Conservation (phyloP, 2,888 invertebrate genomes). For the Chaitophorus viminalis region DNA sequence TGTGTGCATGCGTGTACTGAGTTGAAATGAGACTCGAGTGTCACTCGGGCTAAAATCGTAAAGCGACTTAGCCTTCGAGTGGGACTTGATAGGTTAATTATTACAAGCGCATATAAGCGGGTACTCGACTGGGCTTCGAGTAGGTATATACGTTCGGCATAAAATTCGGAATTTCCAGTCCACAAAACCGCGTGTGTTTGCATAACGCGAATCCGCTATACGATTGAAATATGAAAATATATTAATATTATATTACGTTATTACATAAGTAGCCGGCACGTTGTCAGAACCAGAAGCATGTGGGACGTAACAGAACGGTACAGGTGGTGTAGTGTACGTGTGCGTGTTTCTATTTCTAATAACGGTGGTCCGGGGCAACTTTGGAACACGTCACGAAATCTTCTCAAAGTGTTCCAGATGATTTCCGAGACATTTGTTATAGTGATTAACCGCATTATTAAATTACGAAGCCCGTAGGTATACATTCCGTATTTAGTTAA, state of each 20-base stretch:
- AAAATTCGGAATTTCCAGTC: not conserved
- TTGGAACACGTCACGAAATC: not conserved
- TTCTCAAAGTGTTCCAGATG: not conserved
- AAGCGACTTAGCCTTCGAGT: conserved; percentile 11
- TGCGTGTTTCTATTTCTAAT: not conserved
- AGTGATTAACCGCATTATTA: no score
- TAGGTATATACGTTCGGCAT: not conserved
- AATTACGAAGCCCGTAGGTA: no score
- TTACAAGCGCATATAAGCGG: not conserved
- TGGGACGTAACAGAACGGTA: no score
- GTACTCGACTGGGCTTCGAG: not conserved
- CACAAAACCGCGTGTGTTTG: not conserved
- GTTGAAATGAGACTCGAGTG: conserved; percentile 33
- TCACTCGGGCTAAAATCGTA: conserved; percentile 19
- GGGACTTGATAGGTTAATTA: conserved; percentile 30
- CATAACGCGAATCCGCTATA: no score
- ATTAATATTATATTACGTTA: no score
- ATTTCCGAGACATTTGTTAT: not conserved
- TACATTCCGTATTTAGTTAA: not conserved
- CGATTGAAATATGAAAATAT: no score
- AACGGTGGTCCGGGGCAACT: not conserved
- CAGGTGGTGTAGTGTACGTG: not conserved
- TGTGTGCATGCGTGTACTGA: not conserved
- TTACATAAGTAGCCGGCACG: no score
- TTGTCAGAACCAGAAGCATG: no score